A percentile compares a stretch with the other conserved stretches of the same genome.
Evolutionary conservation across 2,113 vertebrate species (phyloP).

Genomic region (Nematolebias whitei): DNA sequence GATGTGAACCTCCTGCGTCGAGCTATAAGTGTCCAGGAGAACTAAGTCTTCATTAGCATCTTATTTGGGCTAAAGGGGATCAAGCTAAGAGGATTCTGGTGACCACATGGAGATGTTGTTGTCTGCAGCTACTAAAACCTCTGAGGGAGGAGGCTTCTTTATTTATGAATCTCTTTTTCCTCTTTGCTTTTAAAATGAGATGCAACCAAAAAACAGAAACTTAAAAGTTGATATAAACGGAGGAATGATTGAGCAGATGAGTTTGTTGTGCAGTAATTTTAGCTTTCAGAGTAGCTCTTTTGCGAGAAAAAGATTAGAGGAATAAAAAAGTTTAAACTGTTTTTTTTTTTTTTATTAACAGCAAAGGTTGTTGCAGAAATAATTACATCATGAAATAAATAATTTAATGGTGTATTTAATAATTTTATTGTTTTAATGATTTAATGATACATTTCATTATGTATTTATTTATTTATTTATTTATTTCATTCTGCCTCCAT

Average conservation of each 20-base stretch:
- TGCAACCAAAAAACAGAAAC: too few species aligned
- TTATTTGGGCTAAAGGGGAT: conserved; percentile 71
- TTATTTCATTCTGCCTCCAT: conserved; percentile 12
- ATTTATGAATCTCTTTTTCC: neutral
- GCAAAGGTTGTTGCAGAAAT: neutral
- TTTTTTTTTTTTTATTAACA: neutral
- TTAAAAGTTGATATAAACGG: too few species aligned
- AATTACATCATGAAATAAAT: too few species aligned
- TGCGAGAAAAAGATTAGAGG: neutral
- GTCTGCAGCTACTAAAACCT: conserved; percentile 22
- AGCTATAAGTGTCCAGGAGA: conserved; percentile 61
- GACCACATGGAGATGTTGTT: conserved; percentile 48
- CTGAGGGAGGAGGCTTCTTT: neutral
- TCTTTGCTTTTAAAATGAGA: neutral
- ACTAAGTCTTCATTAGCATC: conserved; percentile 55
- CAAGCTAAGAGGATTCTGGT: conserved; percentile 72
- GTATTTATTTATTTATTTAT: too few species aligned
- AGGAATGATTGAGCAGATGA: too few species aligned
- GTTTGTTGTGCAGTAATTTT: too few species aligned
- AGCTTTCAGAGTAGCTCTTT: neutral
- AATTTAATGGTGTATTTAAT: too few species aligned
- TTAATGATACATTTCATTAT: too few species aligned
- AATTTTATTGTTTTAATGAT: too few species aligned
- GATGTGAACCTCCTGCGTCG: conserved; percentile 5
- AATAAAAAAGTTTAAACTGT: neutral